These are phyloP conservation scores for Diorhabda carinulata DNA, from an alignment of 1,140 invertebrate species.

Conservation along the genomic window DNA sequence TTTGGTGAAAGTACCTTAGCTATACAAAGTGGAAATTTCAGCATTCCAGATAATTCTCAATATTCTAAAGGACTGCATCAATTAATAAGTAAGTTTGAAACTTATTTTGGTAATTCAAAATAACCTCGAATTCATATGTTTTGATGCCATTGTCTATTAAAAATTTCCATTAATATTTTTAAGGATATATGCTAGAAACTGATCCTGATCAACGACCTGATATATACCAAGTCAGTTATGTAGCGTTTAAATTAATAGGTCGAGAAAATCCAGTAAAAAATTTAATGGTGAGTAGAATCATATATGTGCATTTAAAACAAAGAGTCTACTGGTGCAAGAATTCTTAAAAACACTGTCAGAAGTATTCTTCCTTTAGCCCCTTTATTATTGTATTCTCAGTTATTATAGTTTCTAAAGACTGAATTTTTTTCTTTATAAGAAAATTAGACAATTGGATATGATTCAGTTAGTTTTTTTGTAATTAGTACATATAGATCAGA, in stretches of 20 bases:
- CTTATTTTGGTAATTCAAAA: not conserved
- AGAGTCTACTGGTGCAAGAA: not conserved
- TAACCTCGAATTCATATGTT: not conserved
- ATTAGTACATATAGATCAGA: too few relatives aligned
- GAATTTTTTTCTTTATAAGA: too few relatives aligned
- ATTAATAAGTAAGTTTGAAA: conserved; percentile 50
- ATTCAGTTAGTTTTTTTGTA: too few relatives aligned
- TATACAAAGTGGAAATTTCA: conserved; percentile 87
- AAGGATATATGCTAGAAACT: conserved; percentile 80
- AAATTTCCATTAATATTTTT: not conserved
- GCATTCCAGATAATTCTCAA: conserved; percentile 78
- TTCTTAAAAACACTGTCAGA: not conserved
- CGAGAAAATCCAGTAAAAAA: conserved; percentile 79
- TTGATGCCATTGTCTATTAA: not conserved
- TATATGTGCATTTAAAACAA: not conserved
- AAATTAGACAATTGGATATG: too few relatives aligned
- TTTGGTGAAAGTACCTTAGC: conserved; percentile 92
- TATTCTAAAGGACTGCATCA: conserved; percentile 63
- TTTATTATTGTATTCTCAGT: too few relatives aligned
- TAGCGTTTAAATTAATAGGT: conserved; percentile 71
- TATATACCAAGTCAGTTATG: conserved; percentile 81
- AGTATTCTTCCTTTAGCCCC: too few relatives aligned
- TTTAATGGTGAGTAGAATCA: conserved; percentile 61
- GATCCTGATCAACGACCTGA: conserved; percentile 80
- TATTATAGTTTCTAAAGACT: too few relatives aligned